These are phyloP conservation scores for Scaptodrosophila lebanonensis DNA, from an alignment of 1,140 invertebrate species.

Conservation along the genomic window DNA sequence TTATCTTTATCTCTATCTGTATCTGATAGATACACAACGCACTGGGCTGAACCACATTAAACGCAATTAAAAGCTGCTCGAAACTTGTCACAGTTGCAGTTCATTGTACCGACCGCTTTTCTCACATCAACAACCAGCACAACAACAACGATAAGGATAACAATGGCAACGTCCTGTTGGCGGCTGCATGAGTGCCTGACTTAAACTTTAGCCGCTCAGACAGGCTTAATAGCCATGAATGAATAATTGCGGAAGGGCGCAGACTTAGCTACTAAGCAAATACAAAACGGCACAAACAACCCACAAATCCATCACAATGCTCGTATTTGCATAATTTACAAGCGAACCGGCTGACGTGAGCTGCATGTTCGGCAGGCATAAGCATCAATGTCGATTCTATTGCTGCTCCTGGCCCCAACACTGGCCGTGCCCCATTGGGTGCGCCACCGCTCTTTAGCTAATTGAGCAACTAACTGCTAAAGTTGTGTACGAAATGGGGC, in stretches of 20 bases:
- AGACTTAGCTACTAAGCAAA: conserved; percentile 39
- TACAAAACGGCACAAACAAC: conserved; percentile 6
- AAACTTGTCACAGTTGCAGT: conserved; percentile 41
- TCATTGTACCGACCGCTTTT: conserved; percentile 41
- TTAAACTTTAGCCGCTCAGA: conserved; percentile 34
- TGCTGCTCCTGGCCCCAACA: no score
- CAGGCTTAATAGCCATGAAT: conserved; percentile 31
- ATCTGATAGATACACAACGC: conserved; percentile 38
- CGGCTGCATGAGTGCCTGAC: conserved; percentile 18
- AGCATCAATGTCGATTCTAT: conserved; percentile 59
- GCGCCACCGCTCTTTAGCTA: conserved; percentile 52
- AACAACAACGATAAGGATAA: no score
- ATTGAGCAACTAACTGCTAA: conserved; percentile 60
- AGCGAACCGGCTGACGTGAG: conserved; percentile 6
- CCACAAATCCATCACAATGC: no score
- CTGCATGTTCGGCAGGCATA: conserved; percentile 58
- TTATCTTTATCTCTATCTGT: conserved; percentile 7
- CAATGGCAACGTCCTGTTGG: conserved; percentile 26
- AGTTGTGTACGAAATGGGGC: conserved; percentile 19
- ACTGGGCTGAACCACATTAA: conserved; percentile 12
- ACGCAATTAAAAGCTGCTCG: conserved; percentile 41
- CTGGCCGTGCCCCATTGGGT: no score
- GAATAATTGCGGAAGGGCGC: conserved; percentile 40
- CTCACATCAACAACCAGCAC: no score
- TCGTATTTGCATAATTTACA: conserved; percentile 58